Percentiles rank a stretch among this genome's conserved stretches.
Evolutionary conservation across 2,888 invertebrate genomes (phyloP).

Genomic region (Oasisia sp.): DNA sequence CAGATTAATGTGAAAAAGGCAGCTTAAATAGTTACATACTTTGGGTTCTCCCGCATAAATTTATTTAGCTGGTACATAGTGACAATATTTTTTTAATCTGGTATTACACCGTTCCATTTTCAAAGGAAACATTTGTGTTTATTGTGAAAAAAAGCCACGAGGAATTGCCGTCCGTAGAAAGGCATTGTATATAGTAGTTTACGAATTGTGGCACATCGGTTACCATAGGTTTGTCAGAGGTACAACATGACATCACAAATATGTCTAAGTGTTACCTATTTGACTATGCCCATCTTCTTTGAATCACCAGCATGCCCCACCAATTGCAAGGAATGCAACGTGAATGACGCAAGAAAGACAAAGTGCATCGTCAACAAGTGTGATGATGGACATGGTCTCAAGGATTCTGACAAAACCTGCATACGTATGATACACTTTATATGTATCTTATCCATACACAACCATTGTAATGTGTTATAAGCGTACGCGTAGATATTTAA

Average conservation of each 20-base stretch:
- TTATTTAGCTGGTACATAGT: no score
- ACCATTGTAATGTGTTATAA: no score
- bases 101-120: no score
- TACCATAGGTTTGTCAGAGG: neutral
- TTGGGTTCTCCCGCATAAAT: no score
- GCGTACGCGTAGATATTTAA: no score
- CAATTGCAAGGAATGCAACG: conserved; percentile 34
- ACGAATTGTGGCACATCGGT: neutral
- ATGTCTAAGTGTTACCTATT: neutral
- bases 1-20: no score
- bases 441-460: neutral
- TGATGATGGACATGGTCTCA: conserved; percentile 32
- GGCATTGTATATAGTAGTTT: neutral
- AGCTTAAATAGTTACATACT: no score
- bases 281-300: neutral
- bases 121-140: no score
- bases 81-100: no score
- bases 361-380: conserved; percentile 31
- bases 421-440: conserved; percentile 24
- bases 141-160: no score
- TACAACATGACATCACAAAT: neutral
- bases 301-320: conserved; percentile 35
- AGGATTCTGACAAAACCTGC: conserved; percentile 34
- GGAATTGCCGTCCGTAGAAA: neutral
- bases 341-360: conserved; percentile 28